phyloP scores from a whole-genome alignment of 2,797 vertebrate genomes.

The Naso thynnoides region DNA sequence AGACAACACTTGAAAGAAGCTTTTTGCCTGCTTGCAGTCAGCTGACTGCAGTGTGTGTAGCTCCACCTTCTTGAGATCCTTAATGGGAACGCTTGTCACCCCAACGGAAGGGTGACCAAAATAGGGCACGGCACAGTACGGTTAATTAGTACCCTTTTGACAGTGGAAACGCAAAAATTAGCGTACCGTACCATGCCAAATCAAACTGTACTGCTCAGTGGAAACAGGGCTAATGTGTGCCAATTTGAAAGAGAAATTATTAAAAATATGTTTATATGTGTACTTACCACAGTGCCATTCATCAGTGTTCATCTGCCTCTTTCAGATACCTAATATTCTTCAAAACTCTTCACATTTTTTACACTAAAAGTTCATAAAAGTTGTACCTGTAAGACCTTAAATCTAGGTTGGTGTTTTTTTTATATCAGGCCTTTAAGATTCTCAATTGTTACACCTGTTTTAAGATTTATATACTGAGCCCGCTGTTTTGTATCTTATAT shows the following conservation, averaged over 20 bases:
- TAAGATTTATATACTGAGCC: not conserved
- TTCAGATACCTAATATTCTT: not conserved
- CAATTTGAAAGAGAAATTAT: slow-evolving; percentile 39
- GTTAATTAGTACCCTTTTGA: too few relatives aligned
- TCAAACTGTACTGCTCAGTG: too few relatives aligned
- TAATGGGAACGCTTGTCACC: too few relatives aligned
- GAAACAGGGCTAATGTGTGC: slow-evolving; percentile 27
- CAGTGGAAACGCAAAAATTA: too few relatives aligned
- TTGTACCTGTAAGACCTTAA: not conserved
- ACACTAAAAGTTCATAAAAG: not conserved
- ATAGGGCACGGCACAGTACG: too few relatives aligned
- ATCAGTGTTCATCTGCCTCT: not conserved
- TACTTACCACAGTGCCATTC: not conserved
- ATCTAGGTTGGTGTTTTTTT: not conserved
- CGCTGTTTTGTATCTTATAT: not conserved
- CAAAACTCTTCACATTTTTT: not conserved
- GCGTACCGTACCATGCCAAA: too few relatives aligned
- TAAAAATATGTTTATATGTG: slow-evolving; percentile 22
- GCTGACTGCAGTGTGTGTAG: too few relatives aligned
- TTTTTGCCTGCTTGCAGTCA: too few relatives aligned
- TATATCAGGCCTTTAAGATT: not conserved
- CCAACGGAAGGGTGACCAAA: too few relatives aligned
- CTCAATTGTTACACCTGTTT: not conserved
- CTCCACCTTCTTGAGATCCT: too few relatives aligned
- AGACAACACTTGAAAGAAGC: too few relatives aligned